These are phyloP conservation scores for Gymnobelideus leadbeateri DNA, from an alignment of 2,113 vertebrate genomes.

Conservation along the genomic window DNA sequence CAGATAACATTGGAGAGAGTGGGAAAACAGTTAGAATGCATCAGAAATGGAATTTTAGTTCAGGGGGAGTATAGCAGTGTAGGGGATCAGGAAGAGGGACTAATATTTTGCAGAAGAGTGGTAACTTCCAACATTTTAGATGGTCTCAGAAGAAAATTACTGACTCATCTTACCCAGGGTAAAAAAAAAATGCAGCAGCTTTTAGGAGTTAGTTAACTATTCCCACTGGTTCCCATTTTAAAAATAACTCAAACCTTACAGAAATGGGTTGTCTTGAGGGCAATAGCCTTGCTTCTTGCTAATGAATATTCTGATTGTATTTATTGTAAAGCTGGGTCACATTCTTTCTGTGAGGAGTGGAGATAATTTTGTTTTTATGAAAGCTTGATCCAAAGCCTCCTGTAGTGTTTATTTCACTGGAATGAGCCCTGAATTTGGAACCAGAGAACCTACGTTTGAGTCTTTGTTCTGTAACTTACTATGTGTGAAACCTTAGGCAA, in stretches of 20 bases:
- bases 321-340: background rate
- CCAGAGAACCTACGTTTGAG: background rate
- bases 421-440: background rate
- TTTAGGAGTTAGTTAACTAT: background rate
- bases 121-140: background rate
- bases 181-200: background rate
- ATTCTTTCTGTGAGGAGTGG: background rate
- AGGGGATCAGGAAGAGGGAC: background rate
- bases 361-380: background rate
- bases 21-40: background rate
- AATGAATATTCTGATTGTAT: background rate
- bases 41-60: background rate
- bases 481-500: background rate
- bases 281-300: background rate
- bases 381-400: background rate
- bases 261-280: background rate
- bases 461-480: background rate
- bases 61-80: background rate
- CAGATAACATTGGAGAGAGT: background rate
- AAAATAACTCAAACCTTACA: background rate
- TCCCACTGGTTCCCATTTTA: background rate
- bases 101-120: background rate
- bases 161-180: background rate
- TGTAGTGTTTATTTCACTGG: background rate
- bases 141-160: background rate